Conservation (phyloP, 2,888 invertebrate genomes). For the Clivina fossor region DNA sequence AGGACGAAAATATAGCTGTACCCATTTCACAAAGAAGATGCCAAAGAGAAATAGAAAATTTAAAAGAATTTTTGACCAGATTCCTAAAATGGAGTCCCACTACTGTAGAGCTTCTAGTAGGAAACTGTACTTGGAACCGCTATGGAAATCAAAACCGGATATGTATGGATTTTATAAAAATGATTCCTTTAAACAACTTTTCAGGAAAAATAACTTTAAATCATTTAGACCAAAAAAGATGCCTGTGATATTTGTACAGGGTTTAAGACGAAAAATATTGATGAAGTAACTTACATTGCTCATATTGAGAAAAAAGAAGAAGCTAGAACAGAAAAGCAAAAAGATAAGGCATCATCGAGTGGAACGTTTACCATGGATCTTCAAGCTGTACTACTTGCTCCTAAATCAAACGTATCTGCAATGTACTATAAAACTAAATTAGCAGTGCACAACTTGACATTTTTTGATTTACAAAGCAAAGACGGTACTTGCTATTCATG, state of each 20-base stretch:
- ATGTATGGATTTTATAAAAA: conserved; percentile 37
- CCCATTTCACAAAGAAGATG: too few relatives aligned
- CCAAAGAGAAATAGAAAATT: too few relatives aligned
- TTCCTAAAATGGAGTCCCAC: conserved; percentile 41
- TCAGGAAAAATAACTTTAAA: conserved; percentile 1
- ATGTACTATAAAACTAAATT: conserved; percentile 27
- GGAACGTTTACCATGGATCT: conserved; percentile 11
- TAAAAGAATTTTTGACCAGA: too few relatives aligned
- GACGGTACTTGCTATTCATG: conserved; percentile 39
- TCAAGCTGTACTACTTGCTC: conserved; percentile 7
- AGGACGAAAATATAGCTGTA: too few relatives aligned
- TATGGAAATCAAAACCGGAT: conserved; percentile 26
- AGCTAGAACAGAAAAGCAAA: conserved; percentile 1
- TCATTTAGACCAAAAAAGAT: conserved; percentile 13
- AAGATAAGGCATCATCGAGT: background rate
- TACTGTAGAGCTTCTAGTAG: conserved; percentile 38
- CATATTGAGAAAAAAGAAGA: conserved; percentile 6
- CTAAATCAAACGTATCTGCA: conserved; percentile 13
- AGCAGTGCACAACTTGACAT: conserved; percentile 40
- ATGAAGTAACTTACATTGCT: conserved; percentile 3
- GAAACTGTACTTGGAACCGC: conserved; percentile 40
- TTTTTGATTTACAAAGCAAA: conserved; percentile 37
- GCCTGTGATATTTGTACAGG: conserved; percentile 16
- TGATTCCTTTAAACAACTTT: conserved; percentile 11
- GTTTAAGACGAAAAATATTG: conserved; percentile 12